These are phyloP conservation scores for Aethes cnicana DNA, from an alignment of 2,888 invertebrate species.

Conservation along the genomic window DNA sequence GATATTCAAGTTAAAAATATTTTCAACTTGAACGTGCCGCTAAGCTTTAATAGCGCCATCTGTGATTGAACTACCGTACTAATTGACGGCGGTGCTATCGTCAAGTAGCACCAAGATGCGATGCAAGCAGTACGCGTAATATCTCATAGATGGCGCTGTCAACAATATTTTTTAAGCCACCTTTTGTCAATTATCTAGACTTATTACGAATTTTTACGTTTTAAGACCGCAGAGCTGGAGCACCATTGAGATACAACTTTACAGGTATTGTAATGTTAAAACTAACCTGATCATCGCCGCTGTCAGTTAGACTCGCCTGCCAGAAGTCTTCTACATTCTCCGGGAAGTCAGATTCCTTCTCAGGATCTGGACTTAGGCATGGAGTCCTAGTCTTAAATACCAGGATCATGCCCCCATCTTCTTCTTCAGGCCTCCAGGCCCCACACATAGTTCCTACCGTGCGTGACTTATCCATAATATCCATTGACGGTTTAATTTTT, in stretches of 20 bases:
- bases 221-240: too few relatives aligned
- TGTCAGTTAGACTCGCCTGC: slow-evolving; percentile 55
- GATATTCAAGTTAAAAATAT: too few relatives aligned
- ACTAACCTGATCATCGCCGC: slow-evolving; percentile 58
- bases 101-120: too few relatives aligned
- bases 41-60: background rate
- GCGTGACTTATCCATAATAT: slow-evolving; percentile 46
- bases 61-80: too few relatives aligned
- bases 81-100: too few relatives aligned
- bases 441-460: slow-evolving; percentile 79
- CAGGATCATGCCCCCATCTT: slow-evolving; percentile 70
- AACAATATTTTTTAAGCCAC: too few relatives aligned
- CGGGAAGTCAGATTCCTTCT: slow-evolving; percentile 63
- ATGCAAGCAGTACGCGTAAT: background rate
- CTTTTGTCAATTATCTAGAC: too few relatives aligned
- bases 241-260: too few relatives aligned
- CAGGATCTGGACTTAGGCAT: slow-evolving; percentile 72
- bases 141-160: slow-evolving; percentile 35
- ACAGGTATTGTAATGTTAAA: background rate
- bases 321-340: slow-evolving; percentile 78
- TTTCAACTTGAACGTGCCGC: too few relatives aligned
- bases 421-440: slow-evolving; percentile 75
- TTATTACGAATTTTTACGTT: too few relatives aligned
- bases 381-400: slow-evolving; percentile 63
- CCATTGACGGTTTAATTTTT: slow-evolving; percentile 53